Evolutionary conservation across 2,797 vertebrate species (phyloP).

Genomic region (Melanotaenia boesemani): DNA sequence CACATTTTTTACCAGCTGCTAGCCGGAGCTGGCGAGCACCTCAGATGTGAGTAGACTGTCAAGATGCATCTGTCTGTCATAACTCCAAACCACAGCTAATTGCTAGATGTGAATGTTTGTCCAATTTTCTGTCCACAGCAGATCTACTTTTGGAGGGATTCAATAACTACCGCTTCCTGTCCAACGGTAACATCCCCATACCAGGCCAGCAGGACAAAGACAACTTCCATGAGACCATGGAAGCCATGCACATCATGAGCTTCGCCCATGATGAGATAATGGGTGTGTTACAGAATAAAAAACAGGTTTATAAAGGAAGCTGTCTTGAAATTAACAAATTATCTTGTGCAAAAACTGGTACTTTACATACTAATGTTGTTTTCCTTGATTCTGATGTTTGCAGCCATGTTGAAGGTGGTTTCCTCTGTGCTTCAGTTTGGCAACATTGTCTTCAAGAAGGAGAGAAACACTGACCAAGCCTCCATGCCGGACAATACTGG

Average conservation of each 20-base stretch:
- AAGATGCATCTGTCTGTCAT: background rate
- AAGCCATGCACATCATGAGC: constrained; percentile 99
- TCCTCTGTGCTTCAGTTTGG: constrained; percentile 97
- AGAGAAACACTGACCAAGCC: constrained; percentile 97
- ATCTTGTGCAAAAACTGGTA: background rate
- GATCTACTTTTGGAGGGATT: constrained; percentile 96
- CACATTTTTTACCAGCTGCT: constrained; percentile 98
- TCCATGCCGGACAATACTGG: constrained; percentile 99
- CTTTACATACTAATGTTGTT: constrained; percentile 1
- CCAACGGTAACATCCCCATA: constrained; percentile 96
- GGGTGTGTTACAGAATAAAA: constrained; percentile 75
- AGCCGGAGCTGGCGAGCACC: constrained; percentile 95
- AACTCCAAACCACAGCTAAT: background rate
- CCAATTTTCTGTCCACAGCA: constrained; percentile 79
- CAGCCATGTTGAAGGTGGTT: constrained; percentile 97
- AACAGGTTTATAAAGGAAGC: background rate
- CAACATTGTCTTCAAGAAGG: constrained; percentile 97
- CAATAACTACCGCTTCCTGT: constrained; percentile 95
- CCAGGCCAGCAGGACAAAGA: constrained; percentile 99
- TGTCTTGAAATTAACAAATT: background rate
- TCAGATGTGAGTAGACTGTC: constrained; percentile 87
- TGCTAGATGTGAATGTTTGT: constrained; percentile 3
- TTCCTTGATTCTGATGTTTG: constrained; percentile 38
- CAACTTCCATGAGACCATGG: constrained; percentile 98
- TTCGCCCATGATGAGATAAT: constrained; percentile 96